Conservation (phyloP, 2,113 vertebrate genomes). For the Limnothrissa miodon region DNA sequence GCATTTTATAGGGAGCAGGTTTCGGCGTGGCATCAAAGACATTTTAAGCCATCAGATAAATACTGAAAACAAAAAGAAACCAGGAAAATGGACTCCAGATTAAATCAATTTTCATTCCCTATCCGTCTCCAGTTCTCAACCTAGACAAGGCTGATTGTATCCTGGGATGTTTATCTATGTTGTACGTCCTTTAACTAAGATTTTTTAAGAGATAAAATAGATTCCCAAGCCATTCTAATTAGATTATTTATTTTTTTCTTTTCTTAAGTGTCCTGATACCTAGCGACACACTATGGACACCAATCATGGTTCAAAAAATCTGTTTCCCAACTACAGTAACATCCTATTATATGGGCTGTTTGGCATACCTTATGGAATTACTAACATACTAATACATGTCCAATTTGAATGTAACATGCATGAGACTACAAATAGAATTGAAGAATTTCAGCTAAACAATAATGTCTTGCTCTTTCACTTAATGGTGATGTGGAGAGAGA, state of each 20-base stretch:
- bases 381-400: background rate
- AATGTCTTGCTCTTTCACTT: background rate
- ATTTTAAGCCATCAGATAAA: constrained; percentile 61
- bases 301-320: background rate
- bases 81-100: constrained; percentile 66
- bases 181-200: background rate
- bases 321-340: background rate
- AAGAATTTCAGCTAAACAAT: background rate
- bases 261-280: background rate
- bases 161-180: constrained; percentile 38
- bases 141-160: constrained; percentile 52
- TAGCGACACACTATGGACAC: background rate
- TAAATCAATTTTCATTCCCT: constrained; percentile 63
- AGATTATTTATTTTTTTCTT: background rate
- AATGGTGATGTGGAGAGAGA: background rate
- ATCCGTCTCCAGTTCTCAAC: constrained; percentile 62
- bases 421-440: background rate
- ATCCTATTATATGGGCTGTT: background rate
- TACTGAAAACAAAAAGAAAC: constrained; percentile 60
- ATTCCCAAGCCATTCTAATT: background rate
- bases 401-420: background rate
- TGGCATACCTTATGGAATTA: background rate
- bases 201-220: background rate
- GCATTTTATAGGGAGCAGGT: constrained; percentile 58
- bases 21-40: constrained; percentile 61